Evolutionary conservation across 2,888 invertebrate genomes (phyloP).

Genomic region (Drosophila incognita): DNA sequence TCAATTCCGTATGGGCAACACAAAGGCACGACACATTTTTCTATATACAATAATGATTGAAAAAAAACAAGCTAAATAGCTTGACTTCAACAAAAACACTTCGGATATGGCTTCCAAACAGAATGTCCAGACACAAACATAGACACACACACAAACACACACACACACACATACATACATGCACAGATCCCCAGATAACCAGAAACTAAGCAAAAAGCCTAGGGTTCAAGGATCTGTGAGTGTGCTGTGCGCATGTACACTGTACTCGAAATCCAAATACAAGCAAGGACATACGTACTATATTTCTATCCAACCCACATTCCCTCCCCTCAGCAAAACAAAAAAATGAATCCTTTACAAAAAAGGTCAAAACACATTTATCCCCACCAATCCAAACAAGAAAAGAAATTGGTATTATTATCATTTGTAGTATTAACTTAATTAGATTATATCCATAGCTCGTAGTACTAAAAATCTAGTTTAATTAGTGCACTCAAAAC

Average conservation of each 20-base stretch:
- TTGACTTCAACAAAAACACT: slow-evolving; percentile 58
- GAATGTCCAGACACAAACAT: slow-evolving; percentile 60
- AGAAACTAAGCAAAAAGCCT: slow-evolving; percentile 61
- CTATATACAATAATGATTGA: slow-evolving; percentile 24
- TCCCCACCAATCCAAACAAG: neutral
- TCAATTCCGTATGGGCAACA: slow-evolving; percentile 98
- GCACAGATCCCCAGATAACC: slow-evolving; percentile 23
- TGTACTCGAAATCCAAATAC: slow-evolving; percentile 39
- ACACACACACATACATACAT: slow-evolving; percentile 24
- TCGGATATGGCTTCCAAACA: slow-evolving; percentile 69
- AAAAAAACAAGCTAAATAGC: slow-evolving; percentile 30
- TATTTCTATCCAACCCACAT: slow-evolving; percentile 13
- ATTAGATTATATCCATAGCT: slow-evolving; percentile 35
- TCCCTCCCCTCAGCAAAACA: neutral
- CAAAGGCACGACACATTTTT: slow-evolving; percentile 92
- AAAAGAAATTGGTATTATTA: slow-evolving; percentile 46
- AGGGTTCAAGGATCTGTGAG: slow-evolving; percentile 25
- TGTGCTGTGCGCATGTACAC: slow-evolving; percentile 58
- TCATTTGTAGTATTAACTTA: slow-evolving; percentile 62
- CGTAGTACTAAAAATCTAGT: slow-evolving; percentile 27
- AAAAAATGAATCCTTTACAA: slow-evolving; percentile 47
- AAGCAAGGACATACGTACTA: slow-evolving; percentile 46
- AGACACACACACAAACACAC: slow-evolving; percentile 1
- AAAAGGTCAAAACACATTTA: slow-evolving; percentile 40
- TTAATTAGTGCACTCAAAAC: slow-evolving; percentile 43